Percentiles rank a stretch among this genome's conserved stretches.
Evolutionary conservation across 2,113 vertebrate genomes (phyloP).

Genomic region (Prunella himalayana): DNA sequence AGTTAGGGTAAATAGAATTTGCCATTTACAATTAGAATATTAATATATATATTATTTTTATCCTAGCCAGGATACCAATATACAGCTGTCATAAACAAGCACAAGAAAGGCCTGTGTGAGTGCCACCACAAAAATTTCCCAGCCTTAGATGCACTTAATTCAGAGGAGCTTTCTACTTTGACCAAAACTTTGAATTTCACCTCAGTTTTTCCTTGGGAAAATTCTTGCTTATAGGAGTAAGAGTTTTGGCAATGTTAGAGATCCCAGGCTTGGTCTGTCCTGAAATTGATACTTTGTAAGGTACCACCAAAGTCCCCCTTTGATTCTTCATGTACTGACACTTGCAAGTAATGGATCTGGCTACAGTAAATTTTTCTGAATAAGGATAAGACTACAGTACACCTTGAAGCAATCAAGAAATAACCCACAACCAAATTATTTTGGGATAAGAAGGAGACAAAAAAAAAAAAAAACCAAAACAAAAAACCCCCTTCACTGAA

Average conservation of each 20-base stretch:
- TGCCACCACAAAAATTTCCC: background rate
- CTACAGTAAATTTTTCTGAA: background rate
- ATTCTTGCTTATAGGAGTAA: background rate
- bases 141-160: background rate
- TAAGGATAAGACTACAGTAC: background rate
- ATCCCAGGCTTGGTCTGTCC: background rate
- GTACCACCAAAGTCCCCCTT: background rate
- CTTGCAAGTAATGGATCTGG: background rate
- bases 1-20: background rate
- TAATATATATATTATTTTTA: background rate
- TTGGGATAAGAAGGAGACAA: background rate
- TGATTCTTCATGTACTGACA: background rate
- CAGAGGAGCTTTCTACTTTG: background rate
- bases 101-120: background rate
- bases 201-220: background rate
- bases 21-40: background rate
- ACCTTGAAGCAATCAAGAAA: background rate
- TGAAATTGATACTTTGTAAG: background rate
- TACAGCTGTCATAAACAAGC: background rate
- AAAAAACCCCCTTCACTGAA: accelerated
- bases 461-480: background rate
- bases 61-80: background rate
- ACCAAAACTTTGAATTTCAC: background rate
- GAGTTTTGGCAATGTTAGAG: background rate
- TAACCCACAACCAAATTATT: background rate